Base-by-base conservation (phyloP, 1,140 invertebrate species). In the Panonychus citri region DNA sequence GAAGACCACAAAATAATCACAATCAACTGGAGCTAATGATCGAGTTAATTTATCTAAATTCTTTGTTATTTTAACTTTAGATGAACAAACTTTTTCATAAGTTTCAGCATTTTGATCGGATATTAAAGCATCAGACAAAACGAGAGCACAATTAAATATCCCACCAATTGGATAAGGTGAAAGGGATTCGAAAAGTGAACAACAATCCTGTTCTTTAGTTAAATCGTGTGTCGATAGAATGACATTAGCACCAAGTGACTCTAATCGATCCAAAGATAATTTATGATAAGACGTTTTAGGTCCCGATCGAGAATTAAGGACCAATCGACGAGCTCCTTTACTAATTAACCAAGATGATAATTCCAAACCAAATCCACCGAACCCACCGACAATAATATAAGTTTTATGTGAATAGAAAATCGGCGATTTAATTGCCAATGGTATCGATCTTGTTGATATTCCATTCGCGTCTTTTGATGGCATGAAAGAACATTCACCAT, bases 351-450 rank as follows among this genome's bases (percentile, higher is more conserved):
- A 97, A 57, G 88, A 76, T 21, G 80, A 78, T 52, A 97, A 69
- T 70, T 96, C 90, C 24, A 96, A 71, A 43, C 90, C 91, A 69
- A 97, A 91, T 15, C 90, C 91, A 59, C 90, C 90, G 1, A 95
- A 74, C 60, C 90, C 90, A 21, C 90, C 79, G 50, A 76, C 79
- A 19, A 96, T 73, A 5, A 95, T 74, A 69, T 91, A 96, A 24
- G 77, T 78, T 67, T 90, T 87, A 40, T 81, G 76, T 1, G 85
- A 81, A 62, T 87, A 77, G 76, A 91, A 85, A 65, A 85, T 82
- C 2, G 83, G 66, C 43, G 13, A 71, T 66, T 57, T 70, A 54
- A 62, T 72, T 73, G 37, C 68, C n/a, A n/a, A n/a, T n/a, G n/a
- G n/a, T n/a, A n/a, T 13, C 39, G 39, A 40, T 12, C n/a, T n/a